Conservation (phyloP, 2,113 vertebrate species). For the Abramis brama region DNA sequence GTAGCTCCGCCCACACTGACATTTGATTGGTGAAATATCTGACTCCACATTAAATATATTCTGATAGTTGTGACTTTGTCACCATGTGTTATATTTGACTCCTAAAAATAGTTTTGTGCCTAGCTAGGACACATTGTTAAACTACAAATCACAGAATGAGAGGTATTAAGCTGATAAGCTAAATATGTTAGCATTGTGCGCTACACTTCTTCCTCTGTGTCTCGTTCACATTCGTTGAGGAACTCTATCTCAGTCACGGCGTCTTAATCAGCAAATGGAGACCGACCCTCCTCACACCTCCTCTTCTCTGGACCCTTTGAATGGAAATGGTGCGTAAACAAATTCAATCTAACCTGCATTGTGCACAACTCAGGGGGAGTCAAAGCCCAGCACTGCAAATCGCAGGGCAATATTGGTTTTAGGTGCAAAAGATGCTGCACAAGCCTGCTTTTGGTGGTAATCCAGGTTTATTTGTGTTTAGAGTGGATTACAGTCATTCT, state of each 20-base stretch:
- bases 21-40: not conserved
- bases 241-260: conserved; percentile 50
- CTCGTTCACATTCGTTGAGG: conserved; percentile 39
- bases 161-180: conserved; percentile 71
- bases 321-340: conserved; percentile 78
- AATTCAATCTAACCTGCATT: conserved; percentile 76
- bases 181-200: conserved; percentile 55
- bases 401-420: conserved; percentile 53
- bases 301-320: conserved; percentile 68
- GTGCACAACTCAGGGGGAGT: conserved; percentile 63
- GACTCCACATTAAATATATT: not conserved
- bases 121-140: not conserved
- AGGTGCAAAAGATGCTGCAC: conserved; percentile 23
- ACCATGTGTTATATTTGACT: not conserved
- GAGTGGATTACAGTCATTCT: conserved; percentile 47
- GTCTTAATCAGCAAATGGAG: conserved; percentile 69
- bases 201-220: conserved; percentile 64
- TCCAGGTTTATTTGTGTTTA: conserved; percentile 47
- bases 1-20: not conserved
- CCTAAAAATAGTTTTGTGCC: not conserved
- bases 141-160: conserved; percentile 53
- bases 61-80: not conserved
- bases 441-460: conserved; percentile 44
- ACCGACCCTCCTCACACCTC: conserved; percentile 67
- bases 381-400: conserved; percentile 70